These are phyloP conservation scores for Leptosomus discolor DNA, from an alignment of 2,113 vertebrate genomes.

Conservation along the genomic window DNA sequence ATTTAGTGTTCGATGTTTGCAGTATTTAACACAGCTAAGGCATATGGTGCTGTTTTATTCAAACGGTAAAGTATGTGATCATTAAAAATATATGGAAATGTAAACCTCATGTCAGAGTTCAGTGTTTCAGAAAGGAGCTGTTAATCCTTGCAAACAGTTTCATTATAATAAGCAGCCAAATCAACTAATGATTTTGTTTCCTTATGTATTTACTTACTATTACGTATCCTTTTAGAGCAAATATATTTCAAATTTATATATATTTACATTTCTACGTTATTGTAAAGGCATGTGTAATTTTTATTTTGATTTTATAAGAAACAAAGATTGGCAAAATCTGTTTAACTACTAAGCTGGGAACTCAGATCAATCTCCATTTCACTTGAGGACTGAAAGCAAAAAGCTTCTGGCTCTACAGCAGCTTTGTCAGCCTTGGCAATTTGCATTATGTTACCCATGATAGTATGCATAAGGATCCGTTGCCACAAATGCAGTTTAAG, in stretches of 20 bases:
- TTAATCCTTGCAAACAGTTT: constrained; percentile 33
- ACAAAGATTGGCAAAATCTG: constrained; percentile 21
- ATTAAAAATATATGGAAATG: constrained; percentile 56
- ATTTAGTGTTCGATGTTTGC: neutral
- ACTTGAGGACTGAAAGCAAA: neutral
- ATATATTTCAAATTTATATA: neutral
- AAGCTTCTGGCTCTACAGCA: constrained; percentile 31
- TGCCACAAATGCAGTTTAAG: neutral
- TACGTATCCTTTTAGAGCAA: constrained; percentile 9
- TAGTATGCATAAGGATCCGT: constrained; percentile 22
- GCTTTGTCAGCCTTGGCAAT: constrained; percentile 46
- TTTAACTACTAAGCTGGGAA: neutral
- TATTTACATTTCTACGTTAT: neutral
- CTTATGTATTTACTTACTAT: constrained; percentile 12
- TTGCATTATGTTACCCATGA: constrained; percentile 37
- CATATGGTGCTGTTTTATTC: constrained; percentile 31
- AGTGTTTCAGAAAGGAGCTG: constrained; percentile 3
- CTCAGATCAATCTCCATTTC: neutral
- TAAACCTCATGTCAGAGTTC: constrained; percentile 33
- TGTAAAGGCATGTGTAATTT: neutral
- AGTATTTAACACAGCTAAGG: neutral
- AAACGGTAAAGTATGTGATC: constrained; percentile 22
- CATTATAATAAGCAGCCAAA: neutral
- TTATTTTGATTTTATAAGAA: constrained; percentile 18
- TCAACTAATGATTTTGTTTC: constrained; percentile 27